A percentile compares a stretch with the other conserved stretches of the same genome.
Conservation (phyloP, 2,113 vertebrate species). For the Corythornis madagascariensis region DNA sequence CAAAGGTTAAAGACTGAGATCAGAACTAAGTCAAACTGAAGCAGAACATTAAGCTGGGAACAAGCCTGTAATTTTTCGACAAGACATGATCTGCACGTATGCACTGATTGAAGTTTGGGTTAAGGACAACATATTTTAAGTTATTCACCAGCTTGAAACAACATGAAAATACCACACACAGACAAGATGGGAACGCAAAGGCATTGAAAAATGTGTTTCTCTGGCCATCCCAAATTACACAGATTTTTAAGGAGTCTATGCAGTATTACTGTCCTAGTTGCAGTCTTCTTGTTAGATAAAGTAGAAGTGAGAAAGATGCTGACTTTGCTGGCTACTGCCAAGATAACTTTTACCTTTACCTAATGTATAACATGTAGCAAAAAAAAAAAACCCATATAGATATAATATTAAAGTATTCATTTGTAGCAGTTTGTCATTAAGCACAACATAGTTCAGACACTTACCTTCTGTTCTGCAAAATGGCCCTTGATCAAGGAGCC, state of each 20-base stretch:
- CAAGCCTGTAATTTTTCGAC: not conserved
- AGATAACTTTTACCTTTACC: not conserved
- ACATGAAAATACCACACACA: not conserved
- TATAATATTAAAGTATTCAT: fast-evolving
- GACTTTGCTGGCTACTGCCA: not conserved
- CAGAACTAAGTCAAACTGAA: not conserved
- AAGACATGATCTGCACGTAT: constrained; percentile 8
- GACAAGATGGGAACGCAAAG: not conserved
- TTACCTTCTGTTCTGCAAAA: constrained; percentile 87
- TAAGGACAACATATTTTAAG: not conserved
- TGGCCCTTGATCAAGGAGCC: constrained; percentile 90
- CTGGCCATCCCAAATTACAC: not conserved
- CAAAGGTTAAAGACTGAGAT: not conserved
- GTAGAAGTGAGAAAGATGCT: not conserved
- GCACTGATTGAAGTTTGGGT: not conserved
- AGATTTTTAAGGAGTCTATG: not conserved
- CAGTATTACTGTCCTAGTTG: not conserved
- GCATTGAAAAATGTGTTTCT: not conserved
- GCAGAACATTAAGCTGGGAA: not conserved
- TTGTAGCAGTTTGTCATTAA: not conserved
- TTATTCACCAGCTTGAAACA: not conserved
- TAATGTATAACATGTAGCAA: not conserved
- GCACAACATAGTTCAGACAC: not conserved
- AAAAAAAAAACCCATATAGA: not conserved
- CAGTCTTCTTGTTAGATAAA: not conserved